These are phyloP conservation scores for Mimachlamys varia DNA, from an alignment of 2,888 invertebrate genomes.

Conservation along the genomic window DNA sequence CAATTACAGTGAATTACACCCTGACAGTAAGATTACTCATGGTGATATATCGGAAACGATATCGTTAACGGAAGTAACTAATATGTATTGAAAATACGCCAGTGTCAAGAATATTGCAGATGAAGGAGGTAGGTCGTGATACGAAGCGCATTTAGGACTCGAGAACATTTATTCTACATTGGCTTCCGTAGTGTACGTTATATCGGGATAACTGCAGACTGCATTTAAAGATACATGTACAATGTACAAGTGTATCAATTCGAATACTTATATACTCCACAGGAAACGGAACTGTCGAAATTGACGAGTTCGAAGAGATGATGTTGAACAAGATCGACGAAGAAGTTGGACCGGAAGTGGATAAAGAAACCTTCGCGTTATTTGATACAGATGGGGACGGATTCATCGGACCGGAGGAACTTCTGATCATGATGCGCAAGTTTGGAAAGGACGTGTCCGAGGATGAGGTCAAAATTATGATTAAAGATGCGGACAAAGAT, in stretches of 20 bases:
- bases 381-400: conserved; percentile 63
- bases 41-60: too few relatives aligned
- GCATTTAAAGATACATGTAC: too few relatives aligned
- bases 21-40: too few relatives aligned
- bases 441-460: conserved; percentile 60
- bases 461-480: conserved; percentile 59
- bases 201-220: too few relatives aligned
- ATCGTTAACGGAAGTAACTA: too few relatives aligned
- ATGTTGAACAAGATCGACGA: conserved; percentile 59
- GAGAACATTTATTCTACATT: too few relatives aligned
- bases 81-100: too few relatives aligned
- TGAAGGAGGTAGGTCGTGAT: too few relatives aligned
- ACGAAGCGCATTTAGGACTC: too few relatives aligned
- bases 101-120: too few relatives aligned
- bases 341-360: conserved; percentile 52
- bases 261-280: not conserved
- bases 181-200: too few relatives aligned
- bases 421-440: conserved; percentile 55
- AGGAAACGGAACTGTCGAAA: conserved; percentile 60
- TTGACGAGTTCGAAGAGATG: conserved; percentile 57
- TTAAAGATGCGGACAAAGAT: conserved; percentile 57
- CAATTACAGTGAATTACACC: too few relatives aligned
- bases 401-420: conserved; percentile 54
- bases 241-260: not conserved
- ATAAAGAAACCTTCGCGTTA: conserved; percentile 58